A percentile compares a stretch with the other conserved stretches of the same genome.
These are phyloP conservation scores for Microchirus variegatus DNA, from an alignment of 2,797 vertebrate genomes.

Conservation along the genomic window DNA sequence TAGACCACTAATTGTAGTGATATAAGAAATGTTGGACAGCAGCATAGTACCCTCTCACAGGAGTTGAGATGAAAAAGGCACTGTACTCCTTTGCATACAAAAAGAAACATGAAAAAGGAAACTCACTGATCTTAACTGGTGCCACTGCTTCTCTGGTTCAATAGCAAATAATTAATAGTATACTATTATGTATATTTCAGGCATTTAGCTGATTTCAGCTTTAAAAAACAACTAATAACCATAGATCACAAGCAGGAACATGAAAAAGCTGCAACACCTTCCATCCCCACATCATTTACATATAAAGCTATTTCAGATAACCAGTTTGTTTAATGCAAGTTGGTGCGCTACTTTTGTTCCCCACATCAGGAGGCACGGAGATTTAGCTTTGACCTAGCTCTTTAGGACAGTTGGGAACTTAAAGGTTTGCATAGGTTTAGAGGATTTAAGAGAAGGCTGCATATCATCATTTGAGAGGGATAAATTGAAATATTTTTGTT, in stretches of 20 bases:
- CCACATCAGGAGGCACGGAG: too few species aligned
- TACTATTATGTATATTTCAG: conserved; percentile 1
- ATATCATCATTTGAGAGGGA: background rate
- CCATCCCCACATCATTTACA: too few species aligned
- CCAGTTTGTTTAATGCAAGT: background rate
- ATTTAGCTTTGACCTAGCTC: too few species aligned
- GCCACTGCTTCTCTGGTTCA: conserved; percentile 20
- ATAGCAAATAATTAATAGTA: conserved; percentile 1
- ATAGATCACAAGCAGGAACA: conserved; percentile 2
- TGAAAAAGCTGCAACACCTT: background rate
- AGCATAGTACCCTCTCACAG: conserved; percentile 7
- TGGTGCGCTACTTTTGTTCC: background rate
- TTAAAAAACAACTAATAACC: conserved; percentile 12
- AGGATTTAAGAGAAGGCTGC: too few species aligned
- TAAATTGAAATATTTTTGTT: background rate
- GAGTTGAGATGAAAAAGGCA: conserved; percentile 13
- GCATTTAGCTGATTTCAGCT: conserved; percentile 1
- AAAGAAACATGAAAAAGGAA: conserved; percentile 8
- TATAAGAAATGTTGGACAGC: conserved; percentile 6
- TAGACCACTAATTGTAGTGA: conserved; percentile 20
- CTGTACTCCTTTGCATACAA: background rate
- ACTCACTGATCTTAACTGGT: conserved; percentile 22
- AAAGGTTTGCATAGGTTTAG: too few species aligned
- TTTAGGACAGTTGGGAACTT: too few species aligned
- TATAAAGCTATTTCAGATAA: too few species aligned